Evolutionary conservation across 1,140 invertebrate species (phyloP).

Genomic region (Ditylenchus dipsaci): DNA sequence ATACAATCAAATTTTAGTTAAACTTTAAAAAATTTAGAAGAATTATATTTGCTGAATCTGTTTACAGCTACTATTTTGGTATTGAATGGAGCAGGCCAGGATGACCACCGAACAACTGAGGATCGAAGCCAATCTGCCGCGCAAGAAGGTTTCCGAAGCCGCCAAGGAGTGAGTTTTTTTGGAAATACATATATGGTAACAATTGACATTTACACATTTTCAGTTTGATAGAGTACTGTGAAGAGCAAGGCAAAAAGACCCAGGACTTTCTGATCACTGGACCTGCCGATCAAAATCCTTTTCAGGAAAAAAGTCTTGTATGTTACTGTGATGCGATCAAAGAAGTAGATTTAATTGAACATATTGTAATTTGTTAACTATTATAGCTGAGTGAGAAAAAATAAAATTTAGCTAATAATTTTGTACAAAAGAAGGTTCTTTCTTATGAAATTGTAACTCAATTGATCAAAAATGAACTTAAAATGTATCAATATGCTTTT

Average conservation of each 20-base stretch:
- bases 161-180: constrained; percentile 36
- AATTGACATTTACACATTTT: constrained; percentile 11
- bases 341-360: too few species aligned
- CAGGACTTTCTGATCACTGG: constrained; percentile 22
- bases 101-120: constrained; percentile 38
- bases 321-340: constrained; percentile 13
- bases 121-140: constrained; percentile 26
- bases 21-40: too few species aligned
- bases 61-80: background rate
- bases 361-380: too few species aligned
- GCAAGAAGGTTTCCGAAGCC: constrained; percentile 42
- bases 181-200: constrained; percentile 4
- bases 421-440: background rate
- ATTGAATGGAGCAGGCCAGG: constrained; percentile 28
- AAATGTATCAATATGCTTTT: too few species aligned
- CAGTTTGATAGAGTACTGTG: constrained; percentile 34
- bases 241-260: constrained; percentile 14
- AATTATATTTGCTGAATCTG: too few species aligned
- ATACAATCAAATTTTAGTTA: too few species aligned
- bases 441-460: too few species aligned
- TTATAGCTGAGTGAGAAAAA: too few species aligned
- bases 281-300: constrained; percentile 32
- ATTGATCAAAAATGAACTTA: too few species aligned
- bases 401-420: too few species aligned
- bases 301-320: constrained; percentile 34